phyloP scores from a whole-genome alignment of 1,140 invertebrate species.

The Nebria ingens region DNA sequence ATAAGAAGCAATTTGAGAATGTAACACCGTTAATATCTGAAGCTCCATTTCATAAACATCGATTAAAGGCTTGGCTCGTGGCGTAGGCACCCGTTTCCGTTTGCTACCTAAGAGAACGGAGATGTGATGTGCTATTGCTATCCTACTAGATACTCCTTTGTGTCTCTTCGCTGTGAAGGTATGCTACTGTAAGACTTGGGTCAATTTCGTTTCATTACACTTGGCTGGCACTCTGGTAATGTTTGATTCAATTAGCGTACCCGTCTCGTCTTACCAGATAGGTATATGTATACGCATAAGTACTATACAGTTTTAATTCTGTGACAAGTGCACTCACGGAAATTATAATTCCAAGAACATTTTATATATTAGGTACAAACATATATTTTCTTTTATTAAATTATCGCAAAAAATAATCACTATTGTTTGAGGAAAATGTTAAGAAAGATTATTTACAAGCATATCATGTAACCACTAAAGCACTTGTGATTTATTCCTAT shows the following conservation, averaged over 20 bases:
- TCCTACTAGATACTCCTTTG: neutral
- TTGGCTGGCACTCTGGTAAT: neutral
- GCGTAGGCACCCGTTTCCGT: constrained; percentile 6
- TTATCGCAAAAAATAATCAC: too few relatives aligned
- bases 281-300: constrained; percentile 3
- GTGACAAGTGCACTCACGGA: neutral
- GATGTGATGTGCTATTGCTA: neutral
- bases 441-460: too few relatives aligned
- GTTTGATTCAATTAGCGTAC: neutral
- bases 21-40: constrained; percentile 31
- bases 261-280: too few relatives aligned
- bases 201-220: constrained; percentile 9
- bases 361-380: too few relatives aligned
- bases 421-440: too few relatives aligned
- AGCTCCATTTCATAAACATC: constrained; percentile 33
- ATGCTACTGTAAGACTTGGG: neutral
- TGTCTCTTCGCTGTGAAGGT: neutral
- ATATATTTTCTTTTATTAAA: too few relatives aligned
- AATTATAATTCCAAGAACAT: neutral
- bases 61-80: constrained; percentile 29
- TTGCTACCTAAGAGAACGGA: neutral
- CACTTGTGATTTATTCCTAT: neutral
- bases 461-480: neutral
- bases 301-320: constrained; percentile 7
- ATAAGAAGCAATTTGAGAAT: constrained; percentile 34